Conservation (phyloP, 1,140 invertebrate genomes). For the Drosophila ercepeae region DNA sequence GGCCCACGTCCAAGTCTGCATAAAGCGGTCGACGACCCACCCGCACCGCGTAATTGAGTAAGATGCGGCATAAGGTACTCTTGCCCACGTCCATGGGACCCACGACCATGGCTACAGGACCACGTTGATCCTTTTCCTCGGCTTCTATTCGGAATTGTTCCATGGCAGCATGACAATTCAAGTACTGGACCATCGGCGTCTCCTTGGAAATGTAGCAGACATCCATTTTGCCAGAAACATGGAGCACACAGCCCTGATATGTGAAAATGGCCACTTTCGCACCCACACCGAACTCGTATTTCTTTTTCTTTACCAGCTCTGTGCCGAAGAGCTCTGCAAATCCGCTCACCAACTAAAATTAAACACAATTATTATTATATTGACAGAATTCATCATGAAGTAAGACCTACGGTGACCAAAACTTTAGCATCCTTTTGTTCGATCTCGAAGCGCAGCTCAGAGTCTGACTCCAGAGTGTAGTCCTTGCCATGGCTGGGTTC, state of each 20-base stretch:
- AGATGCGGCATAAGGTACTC: constrained; percentile 94
- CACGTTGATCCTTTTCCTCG: constrained; percentile 89
- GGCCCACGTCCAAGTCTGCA: constrained; percentile 98
- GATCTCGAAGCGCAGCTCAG: constrained; percentile 96
- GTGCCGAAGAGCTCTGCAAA: constrained; percentile 98
- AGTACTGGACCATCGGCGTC: constrained; percentile 94
- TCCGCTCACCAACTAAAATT: constrained; percentile 90
- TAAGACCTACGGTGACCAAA: constrained; percentile 88
- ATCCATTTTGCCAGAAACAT: constrained; percentile 94
- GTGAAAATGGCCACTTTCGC: constrained; percentile 98
- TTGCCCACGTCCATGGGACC: constrained; percentile 99
- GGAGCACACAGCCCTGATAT: constrained; percentile 96
- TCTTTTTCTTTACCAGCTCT: constrained; percentile 96
- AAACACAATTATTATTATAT: neutral
- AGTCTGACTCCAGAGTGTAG: constrained; percentile 94
- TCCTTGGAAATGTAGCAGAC: constrained; percentile 97
- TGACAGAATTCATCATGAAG: neutral
- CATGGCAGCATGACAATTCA: constrained; percentile 97
- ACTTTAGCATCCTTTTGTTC: constrained; percentile 95
- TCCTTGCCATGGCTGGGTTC: constrained; percentile 84
- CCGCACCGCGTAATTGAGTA: constrained; percentile 97
- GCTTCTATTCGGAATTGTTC: constrained; percentile 94
- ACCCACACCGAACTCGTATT: constrained; percentile 94
- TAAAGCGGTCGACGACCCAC: constrained; percentile 94
- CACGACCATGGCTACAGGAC: constrained; percentile 95